Percentiles rank a stretch among this genome's conserved stretches.
phyloP scores from a whole-genome alignment of 1,140 invertebrate species.

The Cyclargus thomasi region DNA sequence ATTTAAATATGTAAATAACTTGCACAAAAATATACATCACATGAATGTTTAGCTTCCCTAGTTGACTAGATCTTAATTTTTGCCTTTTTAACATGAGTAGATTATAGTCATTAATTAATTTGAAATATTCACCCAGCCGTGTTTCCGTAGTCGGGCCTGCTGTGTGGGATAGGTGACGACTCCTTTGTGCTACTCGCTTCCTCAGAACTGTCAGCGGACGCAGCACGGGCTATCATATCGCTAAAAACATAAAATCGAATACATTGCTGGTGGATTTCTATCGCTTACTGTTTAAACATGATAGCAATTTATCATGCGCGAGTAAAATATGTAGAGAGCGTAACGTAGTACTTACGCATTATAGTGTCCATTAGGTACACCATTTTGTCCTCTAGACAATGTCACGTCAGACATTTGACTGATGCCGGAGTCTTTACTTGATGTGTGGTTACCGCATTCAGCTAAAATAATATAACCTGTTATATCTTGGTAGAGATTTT shows the following conservation, averaged over 20 bases:
- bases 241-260: slow-evolving; percentile 25
- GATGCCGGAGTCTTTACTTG: slow-evolving; percentile 92
- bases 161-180: slow-evolving; percentile 57
- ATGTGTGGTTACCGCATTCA: slow-evolving; percentile 83
- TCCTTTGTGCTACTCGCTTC: slow-evolving; percentile 73
- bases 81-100: no score
- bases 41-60: no score
- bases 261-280: no score
- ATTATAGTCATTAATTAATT: no score
- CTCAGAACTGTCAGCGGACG: slow-evolving; percentile 68
- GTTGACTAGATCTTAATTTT: no score
- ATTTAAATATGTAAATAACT: no score
- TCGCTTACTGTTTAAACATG: no score
- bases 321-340: not conserved
- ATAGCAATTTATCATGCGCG: not conserved
- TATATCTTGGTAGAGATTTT: not conserved
- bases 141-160: slow-evolving; percentile 41
- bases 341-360: slow-evolving; percentile 39
- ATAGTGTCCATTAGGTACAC: slow-evolving; percentile 75
- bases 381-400: slow-evolving; percentile 53
- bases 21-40: no score
- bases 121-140: slow-evolving; percentile 32
- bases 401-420: slow-evolving; percentile 84
- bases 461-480: slow-evolving; percentile 45
- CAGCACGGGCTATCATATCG: slow-evolving; percentile 60